phyloP scores from a whole-genome alignment of 2,888 invertebrate species.

The Yponomeuta cagnagella region DNA sequence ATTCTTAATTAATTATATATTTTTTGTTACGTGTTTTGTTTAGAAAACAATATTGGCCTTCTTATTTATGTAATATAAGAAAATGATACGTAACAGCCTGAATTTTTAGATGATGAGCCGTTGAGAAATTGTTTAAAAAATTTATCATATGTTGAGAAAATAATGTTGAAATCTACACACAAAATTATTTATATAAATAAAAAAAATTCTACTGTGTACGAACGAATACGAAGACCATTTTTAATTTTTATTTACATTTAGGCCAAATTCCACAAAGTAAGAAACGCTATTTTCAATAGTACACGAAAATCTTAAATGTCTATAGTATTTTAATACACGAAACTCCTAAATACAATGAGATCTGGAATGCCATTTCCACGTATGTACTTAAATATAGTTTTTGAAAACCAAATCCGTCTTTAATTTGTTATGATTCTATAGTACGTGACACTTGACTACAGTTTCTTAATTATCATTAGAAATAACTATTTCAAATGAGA shows the following conservation, averaged over 20 bases:
- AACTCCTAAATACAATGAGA: not conserved
- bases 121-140: too few species aligned
- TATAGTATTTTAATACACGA: constrained; percentile 6
- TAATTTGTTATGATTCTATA: too few species aligned
- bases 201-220: not conserved
- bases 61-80: not conserved
- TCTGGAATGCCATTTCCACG: not conserved
- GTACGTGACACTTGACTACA: too few species aligned
- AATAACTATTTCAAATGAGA: too few species aligned
- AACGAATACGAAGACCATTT: constrained; percentile 11
- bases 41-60: not conserved
- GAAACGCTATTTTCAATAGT: constrained; percentile 27
- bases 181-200: too few species aligned
- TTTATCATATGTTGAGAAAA: too few species aligned
- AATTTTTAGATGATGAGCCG: too few species aligned
- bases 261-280: constrained; percentile 37
- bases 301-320: not conserved
- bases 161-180: too few species aligned
- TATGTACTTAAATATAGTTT: not conserved
- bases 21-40: not conserved
- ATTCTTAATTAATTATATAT: not conserved
- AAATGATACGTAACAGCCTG: not conserved
- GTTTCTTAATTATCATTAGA: too few species aligned
- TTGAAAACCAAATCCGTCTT: not conserved
- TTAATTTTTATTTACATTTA: constrained; percentile 30